Evolutionary conservation across 2,797 vertebrate genomes (phyloP).

Genomic region (Melanotaenia nigrans): DNA sequence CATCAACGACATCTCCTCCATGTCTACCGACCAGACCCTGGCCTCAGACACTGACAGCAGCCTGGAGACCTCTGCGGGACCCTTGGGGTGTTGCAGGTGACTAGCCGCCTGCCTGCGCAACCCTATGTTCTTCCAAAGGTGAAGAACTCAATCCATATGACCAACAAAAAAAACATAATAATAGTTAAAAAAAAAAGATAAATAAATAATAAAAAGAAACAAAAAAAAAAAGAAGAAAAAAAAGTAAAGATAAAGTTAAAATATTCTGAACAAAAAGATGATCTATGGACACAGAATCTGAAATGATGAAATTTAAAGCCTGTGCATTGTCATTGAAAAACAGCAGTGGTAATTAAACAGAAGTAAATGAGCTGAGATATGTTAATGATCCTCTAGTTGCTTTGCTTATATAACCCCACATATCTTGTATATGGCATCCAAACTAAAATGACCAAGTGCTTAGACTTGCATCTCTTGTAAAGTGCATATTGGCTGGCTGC

Average conservation of each 20-base stretch:
- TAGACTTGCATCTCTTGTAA: conserved; percentile 85
- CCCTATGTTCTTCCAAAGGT: conserved; percentile 98
- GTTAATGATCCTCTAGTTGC: conserved; percentile 94
- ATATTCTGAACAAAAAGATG: conserved; percentile 68
- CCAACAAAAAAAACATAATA: conserved; percentile 21
- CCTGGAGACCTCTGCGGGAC: conserved; percentile 98
- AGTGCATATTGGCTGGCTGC: conserved; percentile 89
- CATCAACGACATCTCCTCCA: conserved; percentile 99
- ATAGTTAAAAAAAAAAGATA: conserved; percentile 6
- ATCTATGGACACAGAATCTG: conserved; percentile 70
- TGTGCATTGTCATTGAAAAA: conserved; percentile 87
- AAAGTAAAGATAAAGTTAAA: conserved; percentile 59
- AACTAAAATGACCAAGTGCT: conserved; percentile 73
- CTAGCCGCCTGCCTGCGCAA: conserved; percentile 99
- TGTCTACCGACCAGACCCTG: conserved; percentile 99
- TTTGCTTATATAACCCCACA: conserved; percentile 92
- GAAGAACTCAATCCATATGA: conserved; percentile 73
- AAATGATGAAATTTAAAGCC: conserved; percentile 83
- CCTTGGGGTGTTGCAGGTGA: conserved; percentile 99
- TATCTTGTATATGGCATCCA: conserved; percentile 85
- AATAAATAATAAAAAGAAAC: conserved; percentile 16
- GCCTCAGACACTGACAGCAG: conserved; percentile 99
- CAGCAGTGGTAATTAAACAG: conserved; percentile 78
- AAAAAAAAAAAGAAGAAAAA: conserved; percentile 31
- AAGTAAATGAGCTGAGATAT: conserved; percentile 87